Evolutionary conservation across 2,888 invertebrate species (phyloP), one percentile per base, ranked within the genome.

Genomic region (Ischnura elegans): DNA sequence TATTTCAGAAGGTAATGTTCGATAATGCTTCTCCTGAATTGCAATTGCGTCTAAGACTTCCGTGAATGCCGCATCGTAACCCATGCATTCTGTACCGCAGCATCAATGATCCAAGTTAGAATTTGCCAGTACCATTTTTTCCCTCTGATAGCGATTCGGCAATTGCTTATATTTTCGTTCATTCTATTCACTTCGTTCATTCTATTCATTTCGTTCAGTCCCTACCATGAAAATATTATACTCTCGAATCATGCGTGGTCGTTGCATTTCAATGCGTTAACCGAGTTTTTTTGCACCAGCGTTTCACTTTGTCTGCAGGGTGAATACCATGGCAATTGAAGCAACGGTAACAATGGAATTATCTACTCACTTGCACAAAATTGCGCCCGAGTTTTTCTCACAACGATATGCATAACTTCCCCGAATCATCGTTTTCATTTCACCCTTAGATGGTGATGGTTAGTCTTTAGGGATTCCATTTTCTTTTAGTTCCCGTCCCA

Each of bases 401-500:
- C 94, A 93, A 25, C 90, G 93, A 86, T 61, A 61, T 93, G 93
- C 94, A 90, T 93, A 94, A 93, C 94, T 47, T 4, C 94, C 94
- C 93, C 93, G 93, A 85, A 86, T 51, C 76, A 93, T 94, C 93
- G 94, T 94, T 84, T 66, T 87, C 87, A 93, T 46, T n/a, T 94
- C 84, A 85, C 94, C 93, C 93, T 94, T 94, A 29, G 84, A 61
- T 16, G 93, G n/a, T 42, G 94, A 93, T 66, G 94, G 94, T 45
- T 94, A 94, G 87, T 94, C 87, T 93, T 94, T 94, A 76, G 94
- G 93, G 76, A 94, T 93, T 47, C 87, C 93, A 93, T 94, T 94
- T 86, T 95, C 94, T 87, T 94, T 87, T 45, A 95, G 94, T 95
- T 66, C 95, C 95, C n/a, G 95, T 95, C 90, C 94, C 94, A 90